Evolutionary conservation across 1,140 invertebrate species (phyloP), one percentile per base, ranked within the genome.

Genomic region (Drosophila equinoxialis): DNA sequence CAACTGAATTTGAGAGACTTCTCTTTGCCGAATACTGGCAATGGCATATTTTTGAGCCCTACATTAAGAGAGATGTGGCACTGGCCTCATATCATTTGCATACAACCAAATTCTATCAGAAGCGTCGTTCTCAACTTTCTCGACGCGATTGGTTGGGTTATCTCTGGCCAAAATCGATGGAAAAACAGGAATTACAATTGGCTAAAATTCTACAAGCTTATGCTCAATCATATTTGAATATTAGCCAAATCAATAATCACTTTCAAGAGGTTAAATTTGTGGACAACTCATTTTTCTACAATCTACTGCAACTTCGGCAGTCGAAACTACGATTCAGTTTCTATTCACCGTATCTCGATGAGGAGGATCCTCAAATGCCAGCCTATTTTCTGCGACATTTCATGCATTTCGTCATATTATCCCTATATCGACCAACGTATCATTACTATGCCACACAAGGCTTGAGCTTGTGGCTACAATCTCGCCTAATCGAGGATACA

Each of bases 401-500:
- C 45, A 64, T 91, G 5, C 69, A 91, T 54, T 91, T 91, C 23
- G 75, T 72, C 7, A 71, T 90, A 41, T 62, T 91, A 1, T 68
- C 74, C 0, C 30, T 90, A 10, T 57, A 91, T 41, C 77, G 84
- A 3, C 90, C 90, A 5, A 77, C 83, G 6, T 89, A 83, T 51
- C 90, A 91, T n/a, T 91, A 91, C n/a, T 91, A 90, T 65, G 90
- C 90, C 62, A 89, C 90, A 0, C 77, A 90, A 26, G 90, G 87
- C 1, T 54, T 91, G 59, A 66, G 90, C 17, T 62, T 91, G 30
- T 91, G 90, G 90, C 48, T 70, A 1, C 63, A 71, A 30, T 90
- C 90, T 2, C 13, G 67, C 0, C 20, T 91, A 1, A 75, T 91
- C 0, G 39, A 83, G 35, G 69, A 68, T 51, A 83, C 83, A n/a